Percentiles rank a stretch among this genome's conserved stretches.
Conservation (phyloP, 2,888 invertebrate species). For the Cremastinae sp. region DNA sequence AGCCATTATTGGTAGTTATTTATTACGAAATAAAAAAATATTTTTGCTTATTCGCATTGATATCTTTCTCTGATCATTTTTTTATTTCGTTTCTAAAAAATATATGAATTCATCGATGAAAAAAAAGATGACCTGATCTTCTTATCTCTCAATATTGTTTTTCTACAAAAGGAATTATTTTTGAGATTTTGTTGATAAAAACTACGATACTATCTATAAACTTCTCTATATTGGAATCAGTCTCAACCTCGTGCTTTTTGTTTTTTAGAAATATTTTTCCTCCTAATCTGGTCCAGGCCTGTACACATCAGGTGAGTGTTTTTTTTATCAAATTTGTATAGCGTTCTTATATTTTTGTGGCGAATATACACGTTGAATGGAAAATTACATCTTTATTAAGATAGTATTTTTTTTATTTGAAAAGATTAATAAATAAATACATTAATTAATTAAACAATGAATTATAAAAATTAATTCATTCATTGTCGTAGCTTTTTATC, state of each 20-base stretch:
- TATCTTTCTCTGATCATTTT: no score
- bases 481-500: no score
- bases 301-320: slow-evolving; percentile 83
- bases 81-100: no score
- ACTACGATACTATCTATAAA: background rate
- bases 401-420: no score
- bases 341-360: background rate
- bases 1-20: no score
- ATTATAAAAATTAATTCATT: no score
- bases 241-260: background rate
- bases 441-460: no score
- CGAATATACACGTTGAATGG: background rate
- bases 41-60: background rate
- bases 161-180: background rate
- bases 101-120: no score
- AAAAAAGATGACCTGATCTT: no score
- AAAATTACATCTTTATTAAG: background rate
- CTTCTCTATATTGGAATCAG: no score
- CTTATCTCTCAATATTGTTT: background rate
- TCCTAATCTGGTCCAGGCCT: slow-evolving; percentile 85
- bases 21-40: background rate
- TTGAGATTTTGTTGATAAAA: background rate
- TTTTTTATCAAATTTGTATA: no score
- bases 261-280: slow-evolving; percentile 85
- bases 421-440: no score